Base-by-base conservation (phyloP, 1,140 invertebrate species). In the Halyomorpha halys region DNA sequence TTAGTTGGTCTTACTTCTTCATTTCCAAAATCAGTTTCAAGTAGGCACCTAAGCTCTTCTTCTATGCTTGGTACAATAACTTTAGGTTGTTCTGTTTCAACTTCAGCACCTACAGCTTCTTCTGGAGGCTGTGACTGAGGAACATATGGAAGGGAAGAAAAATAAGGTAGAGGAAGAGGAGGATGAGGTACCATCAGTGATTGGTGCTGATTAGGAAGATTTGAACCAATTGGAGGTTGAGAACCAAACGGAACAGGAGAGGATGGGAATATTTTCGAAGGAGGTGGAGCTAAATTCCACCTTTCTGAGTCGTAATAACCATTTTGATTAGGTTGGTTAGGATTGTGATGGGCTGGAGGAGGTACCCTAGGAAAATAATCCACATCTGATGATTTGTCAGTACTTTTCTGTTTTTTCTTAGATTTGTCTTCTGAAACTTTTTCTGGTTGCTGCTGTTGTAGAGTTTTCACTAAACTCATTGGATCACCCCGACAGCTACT, bases 21-120 rank as follows among this genome's bases (percentile, higher is more conserved):
- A 16, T 56, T 64, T 19, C 27, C 45, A 49, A 21, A 30, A 51
- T 14, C 23, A 15, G 47, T 51, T 73, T 83, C 81, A 73, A 80
- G 77, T 74, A 90, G 76, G 75, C 87, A 89, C 74, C 84, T 84
- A 71, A 90, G 76, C 77, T 90, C 87, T 76, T 90, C 86, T 74
- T 89, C 87, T 74, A 90, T 89, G 78, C 89, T 87, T 66, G 87
- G 87, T 69, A 89, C 86, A 69, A 89, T 86, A 68, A 90, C 86
- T 79, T 89, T 86, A 65, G 85, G 84, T 73, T 83, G 82, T 71
- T 85, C 83, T 67, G 85, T 83, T 70, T 79, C 78, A 15, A 54
- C 21, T 23, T 21, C 54, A 45, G 59, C 27, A 15, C 45, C 45
- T 23, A 23, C 59, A 54, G 63, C 14, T 44, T 39, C 25, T 63